Percentiles rank a stretch among this genome's conserved stretches.
Evolutionary conservation across 2,888 invertebrate species (phyloP).

Genomic region (Eudemis profundana): DNA sequence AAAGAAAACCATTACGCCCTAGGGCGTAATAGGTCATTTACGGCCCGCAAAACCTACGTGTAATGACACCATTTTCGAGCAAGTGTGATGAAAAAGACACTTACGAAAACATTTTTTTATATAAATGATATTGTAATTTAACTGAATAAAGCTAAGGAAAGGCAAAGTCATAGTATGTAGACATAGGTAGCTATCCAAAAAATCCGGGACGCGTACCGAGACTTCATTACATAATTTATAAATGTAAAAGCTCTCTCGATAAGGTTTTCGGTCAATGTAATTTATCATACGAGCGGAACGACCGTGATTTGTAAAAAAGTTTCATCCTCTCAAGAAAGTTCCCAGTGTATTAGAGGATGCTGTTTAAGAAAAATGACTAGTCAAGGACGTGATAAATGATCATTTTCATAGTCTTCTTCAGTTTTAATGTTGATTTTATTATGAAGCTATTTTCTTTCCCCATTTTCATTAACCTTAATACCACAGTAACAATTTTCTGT

Average conservation of each 20-base stretch:
- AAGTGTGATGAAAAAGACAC: too few species aligned
- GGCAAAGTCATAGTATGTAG: neutral
- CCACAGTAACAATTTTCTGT: neutral
- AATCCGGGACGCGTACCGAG: slow-evolving; percentile 17
- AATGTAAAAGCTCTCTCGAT: slow-evolving; percentile 38
- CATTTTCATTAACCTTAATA: slow-evolving; percentile 24
- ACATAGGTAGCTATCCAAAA: slow-evolving; percentile 5
- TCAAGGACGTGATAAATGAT: slow-evolving; percentile 69
- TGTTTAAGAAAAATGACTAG: slow-evolving; percentile 72
- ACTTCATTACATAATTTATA: slow-evolving; percentile 38
- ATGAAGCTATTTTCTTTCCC: slow-evolving; percentile 23
- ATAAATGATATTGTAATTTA: too few species aligned
- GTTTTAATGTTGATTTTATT: slow-evolving; percentile 41
- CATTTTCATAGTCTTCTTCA: slow-evolving; percentile 41
- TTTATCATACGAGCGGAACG: slow-evolving; percentile 68
- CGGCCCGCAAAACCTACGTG: too few species aligned
- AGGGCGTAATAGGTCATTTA: too few species aligned
- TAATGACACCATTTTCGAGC: too few species aligned
- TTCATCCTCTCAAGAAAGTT: slow-evolving; percentile 63
- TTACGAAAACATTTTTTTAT: too few species aligned
- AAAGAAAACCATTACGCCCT: too few species aligned
- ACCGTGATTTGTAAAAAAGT: slow-evolving; percentile 76
- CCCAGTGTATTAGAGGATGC: slow-evolving; percentile 66
- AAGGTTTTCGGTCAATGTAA: slow-evolving; percentile 59
- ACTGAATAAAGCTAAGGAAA: too few species aligned